These are phyloP conservation scores for Eupithecia tripunctaria DNA, from an alignment of 2,888 invertebrate genomes.

Conservation along the genomic window DNA sequence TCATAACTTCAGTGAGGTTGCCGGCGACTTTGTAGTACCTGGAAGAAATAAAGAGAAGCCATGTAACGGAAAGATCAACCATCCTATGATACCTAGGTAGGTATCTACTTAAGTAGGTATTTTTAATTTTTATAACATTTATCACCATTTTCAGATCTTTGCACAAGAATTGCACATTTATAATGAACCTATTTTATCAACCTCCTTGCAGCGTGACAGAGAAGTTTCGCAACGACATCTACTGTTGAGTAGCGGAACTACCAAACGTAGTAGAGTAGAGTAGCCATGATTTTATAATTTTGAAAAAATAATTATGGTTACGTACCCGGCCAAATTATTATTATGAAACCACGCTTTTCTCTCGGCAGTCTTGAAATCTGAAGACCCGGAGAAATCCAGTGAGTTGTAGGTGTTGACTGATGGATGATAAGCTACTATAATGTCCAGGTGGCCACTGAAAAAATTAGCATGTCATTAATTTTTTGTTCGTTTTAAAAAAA, in stretches of 20 bases:
- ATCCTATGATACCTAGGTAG: not conserved
- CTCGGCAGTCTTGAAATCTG: slow-evolving; percentile 74
- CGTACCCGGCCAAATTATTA: slow-evolving; percentile 80
- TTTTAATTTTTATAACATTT: not conserved
- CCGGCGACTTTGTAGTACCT: slow-evolving; percentile 84
- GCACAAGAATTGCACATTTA: not conserved
- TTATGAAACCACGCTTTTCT: slow-evolving; percentile 76
- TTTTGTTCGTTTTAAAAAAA: not conserved
- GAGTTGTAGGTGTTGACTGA: slow-evolving; percentile 82
- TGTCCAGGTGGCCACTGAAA: slow-evolving; percentile 85
- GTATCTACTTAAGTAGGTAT: too few relatives aligned
- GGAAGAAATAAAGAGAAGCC: slow-evolving; percentile 6
- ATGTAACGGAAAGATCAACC: not conserved
- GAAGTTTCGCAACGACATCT: slow-evolving; percentile 11
- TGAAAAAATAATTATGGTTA: not conserved
- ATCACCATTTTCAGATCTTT: not conserved
- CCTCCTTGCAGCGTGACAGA: not conserved
- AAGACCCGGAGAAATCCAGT: slow-evolving; percentile 70
- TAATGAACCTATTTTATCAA: not conserved
- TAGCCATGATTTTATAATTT: not conserved
- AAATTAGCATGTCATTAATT: not conserved
- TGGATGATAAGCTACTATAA: slow-evolving; percentile 87
- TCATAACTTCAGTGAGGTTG: slow-evolving; percentile 85
- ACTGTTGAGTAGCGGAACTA: slow-evolving; percentile 2
- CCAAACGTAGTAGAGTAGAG: not conserved